Evolutionary conservation across 2,888 invertebrate genomes (phyloP), one percentile per base, ranked within the genome.

Genomic region (Oeneis ivallda): DNA sequence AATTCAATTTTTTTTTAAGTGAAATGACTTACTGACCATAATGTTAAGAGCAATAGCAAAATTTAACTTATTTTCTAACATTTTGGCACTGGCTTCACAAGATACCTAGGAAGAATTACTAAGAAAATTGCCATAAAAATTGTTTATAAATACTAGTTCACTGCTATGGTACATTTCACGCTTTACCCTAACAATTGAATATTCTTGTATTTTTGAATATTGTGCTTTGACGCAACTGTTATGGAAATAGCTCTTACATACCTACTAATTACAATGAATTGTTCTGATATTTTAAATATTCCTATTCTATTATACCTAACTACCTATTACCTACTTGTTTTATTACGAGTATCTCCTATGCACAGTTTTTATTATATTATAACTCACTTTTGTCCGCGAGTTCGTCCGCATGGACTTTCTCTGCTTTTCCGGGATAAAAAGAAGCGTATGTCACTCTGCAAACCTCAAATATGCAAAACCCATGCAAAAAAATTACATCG

Each of bases 141-240:
- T 41, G 17, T 13, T 56, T 8, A 19, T 56, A 56, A 72, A 69
- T 72, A 73, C 47, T 26, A 54, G 43, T 11, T 66, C 39, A 41
- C 39, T 45, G 67, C 43, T 64, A 73, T 68, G 72, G 62, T 57
- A 41, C n/a, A 64, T 74, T 74, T 68, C 64, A 71, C 70, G 70
- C 57, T 64, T 59, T 17, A 52, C 57, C 64, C 45, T 15, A 50
- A 65, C 58, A 60, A 64, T 47, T 19, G 66, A 49, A 56, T 56
- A 56, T 41, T 56, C 37, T 65, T 62, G 43, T 68, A 54, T 53
- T 26, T 26, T 26, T 26, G 26, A 5, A 49, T 45, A 19, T 11
- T 41, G 58, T 58, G 64, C 60, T 64, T 66, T 66, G 56, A 50
- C 47, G 43, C 58, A 50, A 59, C 26, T 45, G 47, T 59, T 68